Conservation (phyloP, 1,140 invertebrate genomes). For the Leptinotarsa defecta region DNA sequence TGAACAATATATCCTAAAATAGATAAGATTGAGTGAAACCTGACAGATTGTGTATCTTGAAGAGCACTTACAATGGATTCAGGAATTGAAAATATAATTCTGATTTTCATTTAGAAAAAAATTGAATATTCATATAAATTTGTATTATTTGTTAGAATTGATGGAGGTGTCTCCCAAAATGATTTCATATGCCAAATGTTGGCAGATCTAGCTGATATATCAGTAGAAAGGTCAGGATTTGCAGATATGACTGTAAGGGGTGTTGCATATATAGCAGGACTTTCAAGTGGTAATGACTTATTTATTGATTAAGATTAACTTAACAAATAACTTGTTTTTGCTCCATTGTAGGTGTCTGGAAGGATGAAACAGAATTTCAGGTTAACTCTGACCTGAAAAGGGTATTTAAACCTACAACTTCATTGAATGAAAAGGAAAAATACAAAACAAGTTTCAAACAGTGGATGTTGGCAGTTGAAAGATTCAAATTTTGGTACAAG, state of each 20-base stretch:
- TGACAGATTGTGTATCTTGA: no score
- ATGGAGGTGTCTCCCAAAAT: constrained; percentile 92
- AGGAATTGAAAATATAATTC: no score
- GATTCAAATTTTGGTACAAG: constrained; percentile 43
- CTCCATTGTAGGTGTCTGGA: constrained; percentile 70
- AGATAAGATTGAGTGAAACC: no score
- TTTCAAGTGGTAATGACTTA: constrained; percentile 67
- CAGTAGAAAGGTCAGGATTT: constrained; percentile 70
- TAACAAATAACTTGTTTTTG: background rate
- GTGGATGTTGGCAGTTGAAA: constrained; percentile 42
- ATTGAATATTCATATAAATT: background rate
- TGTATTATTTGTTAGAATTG: constrained; percentile 67
- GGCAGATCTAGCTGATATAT: constrained; percentile 75
- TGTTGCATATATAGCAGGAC: constrained; percentile 79
- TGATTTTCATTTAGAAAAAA: background rate
- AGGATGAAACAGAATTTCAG: constrained; percentile 67
- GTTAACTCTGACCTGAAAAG: constrained; percentile 64
- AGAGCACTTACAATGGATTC: no score
- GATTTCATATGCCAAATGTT: constrained; percentile 88
- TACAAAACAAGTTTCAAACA: constrained; percentile 24
- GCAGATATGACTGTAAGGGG: constrained; percentile 80
- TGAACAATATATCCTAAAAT: no score
- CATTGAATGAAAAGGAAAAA: constrained; percentile 25
- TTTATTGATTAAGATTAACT: constrained; percentile 12
- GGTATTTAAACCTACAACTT: constrained; percentile 63